phyloP scores from a whole-genome alignment of 2,113 vertebrate genomes.

The Falco punctatus region DNA sequence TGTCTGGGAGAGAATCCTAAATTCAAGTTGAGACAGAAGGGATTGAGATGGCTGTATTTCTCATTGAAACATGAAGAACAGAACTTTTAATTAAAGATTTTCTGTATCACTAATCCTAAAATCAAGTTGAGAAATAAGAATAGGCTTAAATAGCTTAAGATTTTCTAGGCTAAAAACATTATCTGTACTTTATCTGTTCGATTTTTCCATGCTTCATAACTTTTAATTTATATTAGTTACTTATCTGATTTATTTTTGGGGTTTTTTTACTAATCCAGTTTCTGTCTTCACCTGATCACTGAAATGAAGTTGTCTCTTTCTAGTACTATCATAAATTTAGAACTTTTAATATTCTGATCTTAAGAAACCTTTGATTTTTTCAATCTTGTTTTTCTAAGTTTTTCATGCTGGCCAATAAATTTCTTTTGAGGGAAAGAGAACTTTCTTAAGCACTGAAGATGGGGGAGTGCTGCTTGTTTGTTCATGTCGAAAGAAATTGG shows the following conservation, averaged over 20 bases:
- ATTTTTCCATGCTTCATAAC: not conserved
- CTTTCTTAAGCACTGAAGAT: not conserved
- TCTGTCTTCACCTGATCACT: not conserved
- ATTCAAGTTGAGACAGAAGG: not conserved
- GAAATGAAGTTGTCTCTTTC: not conserved
- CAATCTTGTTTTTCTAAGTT: not conserved
- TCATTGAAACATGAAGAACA: not conserved
- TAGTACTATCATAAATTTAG: not conserved
- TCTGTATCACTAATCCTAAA: not conserved
- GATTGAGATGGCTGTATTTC: not conserved
- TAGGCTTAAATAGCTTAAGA: not conserved
- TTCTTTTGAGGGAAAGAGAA: not conserved
- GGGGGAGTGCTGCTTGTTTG: not conserved
- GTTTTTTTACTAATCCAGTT: not conserved
- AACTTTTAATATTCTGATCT: not conserved
- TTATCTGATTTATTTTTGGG: not conserved
- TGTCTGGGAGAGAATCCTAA: not conserved
- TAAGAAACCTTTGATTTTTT: not conserved
- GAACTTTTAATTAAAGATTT: not conserved
- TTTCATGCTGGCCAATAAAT: not conserved
- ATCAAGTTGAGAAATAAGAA: not conserved
- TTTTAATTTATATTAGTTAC: not conserved
- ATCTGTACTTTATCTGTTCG: not conserved
- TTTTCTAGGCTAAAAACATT: not conserved
- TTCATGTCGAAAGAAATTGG: not conserved